Conservation (phyloP, 2,113 vertebrate species). For the Sylvia atricapilla region DNA sequence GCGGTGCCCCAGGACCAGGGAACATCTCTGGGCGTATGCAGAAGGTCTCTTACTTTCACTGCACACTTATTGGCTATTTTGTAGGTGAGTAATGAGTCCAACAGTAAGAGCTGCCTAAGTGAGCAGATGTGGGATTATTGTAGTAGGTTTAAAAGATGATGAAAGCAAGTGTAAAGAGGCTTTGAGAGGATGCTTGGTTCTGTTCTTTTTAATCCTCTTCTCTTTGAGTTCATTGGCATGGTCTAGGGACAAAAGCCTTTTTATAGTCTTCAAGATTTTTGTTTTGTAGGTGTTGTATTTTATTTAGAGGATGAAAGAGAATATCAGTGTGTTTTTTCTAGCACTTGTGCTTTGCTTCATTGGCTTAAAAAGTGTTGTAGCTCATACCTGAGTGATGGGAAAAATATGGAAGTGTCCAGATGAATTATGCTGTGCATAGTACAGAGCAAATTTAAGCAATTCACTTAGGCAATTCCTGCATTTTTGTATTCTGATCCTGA, state of each 20-base stretch:
- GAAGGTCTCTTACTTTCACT: constrained; percentile 98
- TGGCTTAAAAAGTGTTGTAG: background rate
- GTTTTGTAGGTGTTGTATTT: background rate
- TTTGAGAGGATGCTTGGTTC: background rate
- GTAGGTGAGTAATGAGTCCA: constrained; percentile 83
- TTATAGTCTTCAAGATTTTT: background rate
- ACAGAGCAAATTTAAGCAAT: background rate
- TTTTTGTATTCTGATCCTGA: background rate
- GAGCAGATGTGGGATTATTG: background rate
- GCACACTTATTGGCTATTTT: constrained; percentile 98
- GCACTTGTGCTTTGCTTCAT: background rate
- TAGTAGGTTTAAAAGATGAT: constrained; percentile 25
- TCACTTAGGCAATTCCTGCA: background rate
- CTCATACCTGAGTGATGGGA: background rate
- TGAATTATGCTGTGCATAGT: background rate
- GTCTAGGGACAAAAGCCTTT: background rate
- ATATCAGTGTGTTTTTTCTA: background rate
- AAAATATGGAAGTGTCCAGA: background rate
- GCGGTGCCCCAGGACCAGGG: constrained; percentile 73
- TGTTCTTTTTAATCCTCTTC: background rate
- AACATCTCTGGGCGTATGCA: constrained; percentile 96
- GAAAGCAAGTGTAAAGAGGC: background rate
- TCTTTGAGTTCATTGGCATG: background rate
- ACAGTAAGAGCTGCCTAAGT: background rate
- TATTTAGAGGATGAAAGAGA: background rate